phyloP scores from a whole-genome alignment of 2,797 vertebrate genomes.

The Sebastes reedi region DNA sequence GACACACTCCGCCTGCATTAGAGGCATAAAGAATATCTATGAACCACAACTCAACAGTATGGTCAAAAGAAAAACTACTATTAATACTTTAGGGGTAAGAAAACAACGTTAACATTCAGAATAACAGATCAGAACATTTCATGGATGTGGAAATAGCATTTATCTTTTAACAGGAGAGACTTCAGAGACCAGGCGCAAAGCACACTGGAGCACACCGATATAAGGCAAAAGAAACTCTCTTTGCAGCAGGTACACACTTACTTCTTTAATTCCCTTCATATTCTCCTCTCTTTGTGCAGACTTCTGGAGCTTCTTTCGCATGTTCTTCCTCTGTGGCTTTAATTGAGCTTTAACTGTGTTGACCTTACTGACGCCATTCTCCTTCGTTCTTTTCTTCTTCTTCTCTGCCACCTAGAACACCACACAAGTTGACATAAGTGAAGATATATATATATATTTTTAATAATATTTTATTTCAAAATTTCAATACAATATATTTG shows the following conservation, averaged over 20 bases:
- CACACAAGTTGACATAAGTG: not conserved
- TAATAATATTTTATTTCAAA: too few species aligned
- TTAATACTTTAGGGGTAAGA: too few species aligned
- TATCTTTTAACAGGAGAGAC: not conserved
- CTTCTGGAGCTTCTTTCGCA: conserved; percentile 36
- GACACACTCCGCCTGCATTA: conserved; percentile 7
- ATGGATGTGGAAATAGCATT: not conserved
- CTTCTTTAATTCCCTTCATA: not conserved
- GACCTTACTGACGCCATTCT: conserved; percentile 46
- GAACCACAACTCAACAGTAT: not conserved
- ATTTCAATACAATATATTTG: too few species aligned
- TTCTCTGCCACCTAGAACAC: conserved; percentile 51
- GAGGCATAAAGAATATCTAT: not conserved
- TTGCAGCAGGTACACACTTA: conserved; percentile 30
- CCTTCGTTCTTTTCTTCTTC: conserved; percentile 72
- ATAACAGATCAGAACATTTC: not conserved
- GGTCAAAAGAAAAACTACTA: not conserved
- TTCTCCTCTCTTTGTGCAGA: conserved; percentile 28
- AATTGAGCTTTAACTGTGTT: conserved; percentile 37
- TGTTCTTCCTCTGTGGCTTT: conserved; percentile 65
- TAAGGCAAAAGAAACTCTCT: too few species aligned
- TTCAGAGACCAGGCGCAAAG: too few species aligned
- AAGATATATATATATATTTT: too few species aligned
- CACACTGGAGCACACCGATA: too few species aligned
- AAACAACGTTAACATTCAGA: not conserved